Evolutionary conservation across 2,888 invertebrate species (phyloP).

Genomic region (Thyatira batis): DNA sequence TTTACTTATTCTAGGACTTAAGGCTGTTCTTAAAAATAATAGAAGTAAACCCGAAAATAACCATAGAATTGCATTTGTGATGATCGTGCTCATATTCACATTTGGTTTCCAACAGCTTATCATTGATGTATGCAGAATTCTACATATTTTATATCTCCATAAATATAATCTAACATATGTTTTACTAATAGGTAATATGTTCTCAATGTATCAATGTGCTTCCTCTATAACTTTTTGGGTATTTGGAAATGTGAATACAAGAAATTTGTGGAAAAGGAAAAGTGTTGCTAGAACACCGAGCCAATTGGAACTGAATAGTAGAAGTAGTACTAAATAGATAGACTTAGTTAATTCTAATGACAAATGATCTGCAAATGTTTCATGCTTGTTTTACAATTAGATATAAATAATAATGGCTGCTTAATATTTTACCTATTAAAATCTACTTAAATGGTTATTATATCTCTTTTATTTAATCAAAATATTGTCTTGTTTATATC

Average conservation of each 20-base stretch:
- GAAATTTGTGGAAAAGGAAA: slow-evolving; percentile 53
- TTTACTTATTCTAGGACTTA: slow-evolving; percentile 50
- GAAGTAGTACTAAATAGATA: background rate
- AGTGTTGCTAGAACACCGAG: background rate
- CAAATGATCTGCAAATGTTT: background rate
- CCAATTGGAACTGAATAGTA: background rate
- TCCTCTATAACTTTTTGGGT: slow-evolving; percentile 67
- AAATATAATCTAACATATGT: slow-evolving; percentile 17
- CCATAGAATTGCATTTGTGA: slow-evolving; percentile 50
- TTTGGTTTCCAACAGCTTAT: slow-evolving; percentile 66
- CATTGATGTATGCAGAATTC: slow-evolving; percentile 52
- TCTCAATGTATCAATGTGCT: slow-evolving; percentile 61
- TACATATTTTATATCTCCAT: slow-evolving; percentile 30
- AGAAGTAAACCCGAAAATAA: slow-evolving; percentile 45
- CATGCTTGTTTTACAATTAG: background rate
- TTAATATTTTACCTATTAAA: no score
- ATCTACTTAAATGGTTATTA: no score
- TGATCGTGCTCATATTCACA: slow-evolving; percentile 57
- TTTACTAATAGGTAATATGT: slow-evolving; percentile 36
- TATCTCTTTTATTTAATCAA: no score
- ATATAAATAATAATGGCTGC: no score
- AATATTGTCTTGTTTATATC: no score
- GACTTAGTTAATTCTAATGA: background rate
- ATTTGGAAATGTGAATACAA: slow-evolving; percentile 63
- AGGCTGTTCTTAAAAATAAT: slow-evolving; percentile 48